Base-by-base conservation (phyloP, 2,797 vertebrate genomes). In the Pipistrellus kuhlii region DNA sequence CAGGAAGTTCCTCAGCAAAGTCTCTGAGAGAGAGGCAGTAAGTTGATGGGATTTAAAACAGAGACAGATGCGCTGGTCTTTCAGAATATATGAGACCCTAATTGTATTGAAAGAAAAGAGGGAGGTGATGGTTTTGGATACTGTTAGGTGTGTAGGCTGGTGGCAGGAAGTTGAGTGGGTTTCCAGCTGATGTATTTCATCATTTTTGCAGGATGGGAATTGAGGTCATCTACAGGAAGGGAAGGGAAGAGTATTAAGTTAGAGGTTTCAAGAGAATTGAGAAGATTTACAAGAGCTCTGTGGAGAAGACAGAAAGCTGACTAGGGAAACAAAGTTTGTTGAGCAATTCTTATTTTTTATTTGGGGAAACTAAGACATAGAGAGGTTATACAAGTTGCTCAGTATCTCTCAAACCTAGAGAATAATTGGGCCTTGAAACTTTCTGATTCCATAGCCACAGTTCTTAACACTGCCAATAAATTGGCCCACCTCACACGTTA, bases 261-360 rank as follows among this genome's bases (percentile, higher is more conserved):
- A 21, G 30, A 95, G 81, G 32, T 53, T 95, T 83, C 46, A 51
- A 35, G 81, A 80, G 84, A 88, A 71, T 80, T 76, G 64, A 95
- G 84, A 83, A 94, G 73, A 93, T 83, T 95, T 95, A 82, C 90
- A 94, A 92, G 90, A 95, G 86, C 95, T 94, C 86, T 81, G 57
- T 76, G 55, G 66, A 88, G 57, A 86, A 94, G 55, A 59, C 30
- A 69, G 71, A 81, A 75, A 71, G 55, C 57, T 68, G 76, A 88
- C 5, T 53, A 59, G 25, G 30, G 57, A 92, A 66, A 82, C 71
- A 41, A 76, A 32, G 8, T 83, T 53, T 72, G 59, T 32, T 88
- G 72, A 91, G 75, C 10, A 88, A 73, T 69, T 82, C 57, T 94
- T 62, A 46, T 5, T 82, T 88, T 90, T 77, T 64, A 48, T 30